These are phyloP conservation scores for Coracopsis vasa DNA, from an alignment of 2,113 vertebrate species.

Conservation along the genomic window DNA sequence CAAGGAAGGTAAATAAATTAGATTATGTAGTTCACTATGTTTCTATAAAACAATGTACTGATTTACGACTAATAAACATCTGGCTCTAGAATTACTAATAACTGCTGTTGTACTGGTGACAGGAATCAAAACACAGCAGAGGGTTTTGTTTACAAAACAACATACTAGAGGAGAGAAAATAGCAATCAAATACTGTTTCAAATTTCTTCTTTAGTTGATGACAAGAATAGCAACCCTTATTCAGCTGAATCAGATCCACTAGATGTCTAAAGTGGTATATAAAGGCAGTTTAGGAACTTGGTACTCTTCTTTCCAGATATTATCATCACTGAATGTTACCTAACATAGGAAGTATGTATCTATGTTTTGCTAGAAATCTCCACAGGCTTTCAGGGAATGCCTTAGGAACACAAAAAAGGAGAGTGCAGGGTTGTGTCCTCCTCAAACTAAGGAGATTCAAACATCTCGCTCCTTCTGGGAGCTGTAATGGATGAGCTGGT, in stretches of 20 bases:
- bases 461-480: background rate
- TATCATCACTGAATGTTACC: background rate
- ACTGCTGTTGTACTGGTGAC: background rate
- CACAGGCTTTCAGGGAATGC: background rate
- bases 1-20: background rate
- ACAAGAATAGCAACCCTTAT: background rate
- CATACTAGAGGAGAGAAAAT: background rate
- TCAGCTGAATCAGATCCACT: background rate
- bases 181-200: background rate
- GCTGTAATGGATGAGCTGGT: background rate
- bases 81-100: background rate
- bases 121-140: background rate
- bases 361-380: background rate
- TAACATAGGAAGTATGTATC: background rate
- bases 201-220: background rate
- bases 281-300: background rate
- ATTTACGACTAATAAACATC: background rate
- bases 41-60: background rate
- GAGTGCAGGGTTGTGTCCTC: background rate
- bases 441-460: background rate
- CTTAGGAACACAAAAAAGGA: background rate
- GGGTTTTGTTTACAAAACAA: background rate
- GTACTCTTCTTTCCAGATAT: background rate
- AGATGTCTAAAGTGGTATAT: background rate
- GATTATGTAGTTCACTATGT: background rate